Evolutionary conservation across 2,113 vertebrate genomes (phyloP), one percentile per base, ranked within the genome.

Genomic region (Antennarius striatus): DNA sequence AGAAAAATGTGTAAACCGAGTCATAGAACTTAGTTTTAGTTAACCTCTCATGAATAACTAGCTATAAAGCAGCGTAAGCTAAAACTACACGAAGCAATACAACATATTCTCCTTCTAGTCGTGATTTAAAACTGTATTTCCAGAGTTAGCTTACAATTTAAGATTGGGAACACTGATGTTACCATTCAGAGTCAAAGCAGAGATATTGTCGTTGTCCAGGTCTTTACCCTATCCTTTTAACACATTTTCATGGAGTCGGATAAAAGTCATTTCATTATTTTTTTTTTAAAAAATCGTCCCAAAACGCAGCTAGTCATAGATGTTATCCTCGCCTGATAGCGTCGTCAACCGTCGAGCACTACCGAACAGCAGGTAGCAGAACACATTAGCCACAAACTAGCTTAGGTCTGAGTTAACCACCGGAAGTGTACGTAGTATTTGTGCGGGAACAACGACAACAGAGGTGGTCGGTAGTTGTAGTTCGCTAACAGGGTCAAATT

Each of bases 321-420:
- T 32, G 49, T 17, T 29, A 16, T 8, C 8, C 9, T 46, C 30
- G 47, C 53, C 15, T 68, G 70, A 12, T 39, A 55, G n/a, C 7
- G 22, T 55, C 55, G 14, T 64, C 10, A 68, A 46, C 22, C 22
- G 22, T 22, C 22, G 22, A 22, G 22, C 75, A 59, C 61, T 46
- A 39, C 79, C 28, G 0, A 9, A 4, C 81, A 30, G 50, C 57
- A 83, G 81, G 71, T 1, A 86, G 81, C 83, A 32, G 40, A 30
- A 15, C 32, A 43, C 36, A 36, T 47, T 36, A 17, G 6, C 29
- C 30, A 32, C 50, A 5, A 28, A 4, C 12, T 15, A 11, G 17
- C 11, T 54, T 22, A 51, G 10, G 42, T 1, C 42, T 43, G 5
- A 5, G 2, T 36, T 2, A 2, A 7, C 32, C 7, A 36, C 32